These are phyloP conservation scores for Aporrectodea caliginosa DNA, from an alignment of 1,140 invertebrate species.

Conservation along the genomic window DNA sequence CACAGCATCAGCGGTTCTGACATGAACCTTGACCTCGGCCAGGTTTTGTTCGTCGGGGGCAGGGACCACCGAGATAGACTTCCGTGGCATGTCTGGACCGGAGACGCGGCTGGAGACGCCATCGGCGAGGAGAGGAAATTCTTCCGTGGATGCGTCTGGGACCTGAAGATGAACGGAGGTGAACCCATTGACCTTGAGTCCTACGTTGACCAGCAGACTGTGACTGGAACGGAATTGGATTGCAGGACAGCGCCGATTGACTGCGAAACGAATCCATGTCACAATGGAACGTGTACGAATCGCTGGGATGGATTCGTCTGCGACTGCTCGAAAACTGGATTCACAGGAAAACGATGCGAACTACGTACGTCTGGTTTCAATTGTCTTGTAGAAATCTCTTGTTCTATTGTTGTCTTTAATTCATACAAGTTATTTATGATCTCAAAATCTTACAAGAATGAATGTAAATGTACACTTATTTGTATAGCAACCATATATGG, in stretches of 20 bases:
- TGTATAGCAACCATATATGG: too few species aligned
- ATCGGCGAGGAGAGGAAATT: constrained; percentile 28
- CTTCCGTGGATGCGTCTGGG: constrained; percentile 46
- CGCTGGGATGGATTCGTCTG: constrained; percentile 39
- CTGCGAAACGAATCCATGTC: constrained; percentile 31
- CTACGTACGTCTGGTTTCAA: constrained; percentile 35
- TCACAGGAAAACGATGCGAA: constrained; percentile 41
- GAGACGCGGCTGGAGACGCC: background rate
- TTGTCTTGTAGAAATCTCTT: background rate
- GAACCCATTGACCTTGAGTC: constrained; percentile 35
- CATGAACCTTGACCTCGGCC: constrained; percentile 17
- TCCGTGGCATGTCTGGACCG: constrained; percentile 48
- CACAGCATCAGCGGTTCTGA: constrained; percentile 15
- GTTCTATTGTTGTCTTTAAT: too few species aligned
- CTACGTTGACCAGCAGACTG: constrained; percentile 17
- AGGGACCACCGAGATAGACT: constrained; percentile 32
- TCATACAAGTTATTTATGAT: background rate
- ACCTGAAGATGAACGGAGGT: constrained; percentile 38
- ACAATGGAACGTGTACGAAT: constrained; percentile 40
- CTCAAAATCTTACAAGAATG: too few species aligned
- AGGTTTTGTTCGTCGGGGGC: constrained; percentile 26
- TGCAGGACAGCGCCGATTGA: constrained; percentile 36
- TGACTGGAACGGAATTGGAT: constrained; percentile 32
- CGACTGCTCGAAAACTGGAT: constrained; percentile 42
- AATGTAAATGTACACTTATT: too few species aligned